phyloP scores from a whole-genome alignment of 1,140 invertebrate species.

The Drosophila parabipectinata region DNA sequence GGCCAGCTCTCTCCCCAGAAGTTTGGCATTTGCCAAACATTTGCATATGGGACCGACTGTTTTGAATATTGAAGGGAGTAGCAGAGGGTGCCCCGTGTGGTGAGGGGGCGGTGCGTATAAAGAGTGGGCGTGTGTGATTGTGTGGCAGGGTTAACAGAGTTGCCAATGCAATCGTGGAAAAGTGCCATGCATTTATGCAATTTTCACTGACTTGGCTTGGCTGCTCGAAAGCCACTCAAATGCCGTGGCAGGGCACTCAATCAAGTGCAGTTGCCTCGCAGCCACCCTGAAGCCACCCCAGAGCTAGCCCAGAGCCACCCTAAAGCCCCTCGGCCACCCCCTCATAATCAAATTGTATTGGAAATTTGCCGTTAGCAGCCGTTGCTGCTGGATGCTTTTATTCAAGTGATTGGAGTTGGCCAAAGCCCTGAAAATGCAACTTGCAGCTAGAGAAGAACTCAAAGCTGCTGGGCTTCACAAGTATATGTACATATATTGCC shows the following conservation, averaged over 20 bases:
- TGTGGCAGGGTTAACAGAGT: constrained; percentile 46
- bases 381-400: constrained; percentile 53
- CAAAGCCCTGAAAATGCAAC: constrained; percentile 54
- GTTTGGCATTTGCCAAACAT: constrained; percentile 62
- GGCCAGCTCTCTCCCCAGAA: constrained; percentile 17
- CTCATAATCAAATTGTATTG: constrained; percentile 81
- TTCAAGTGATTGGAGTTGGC: constrained; percentile 74
- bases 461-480: constrained; percentile 23
- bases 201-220: constrained; percentile 67
- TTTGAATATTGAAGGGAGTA: constrained; percentile 75
- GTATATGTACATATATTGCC: constrained; percentile 13
- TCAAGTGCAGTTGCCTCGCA: constrained; percentile 61
- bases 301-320: not conserved
- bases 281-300: not conserved
- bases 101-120: not conserved
- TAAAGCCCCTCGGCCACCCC: not conserved
- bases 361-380: constrained; percentile 75
- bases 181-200: constrained; percentile 81
- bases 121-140: not conserved
- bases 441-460: constrained; percentile 13
- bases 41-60: constrained; percentile 75
- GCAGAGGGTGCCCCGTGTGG: not conserved
- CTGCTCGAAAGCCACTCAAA: constrained; percentile 79
- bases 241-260: constrained; percentile 77
- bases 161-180: constrained; percentile 71